These are phyloP conservation scores for Chionis minor DNA, from an alignment of 2,113 vertebrate genomes.

Conservation along the genomic window DNA sequence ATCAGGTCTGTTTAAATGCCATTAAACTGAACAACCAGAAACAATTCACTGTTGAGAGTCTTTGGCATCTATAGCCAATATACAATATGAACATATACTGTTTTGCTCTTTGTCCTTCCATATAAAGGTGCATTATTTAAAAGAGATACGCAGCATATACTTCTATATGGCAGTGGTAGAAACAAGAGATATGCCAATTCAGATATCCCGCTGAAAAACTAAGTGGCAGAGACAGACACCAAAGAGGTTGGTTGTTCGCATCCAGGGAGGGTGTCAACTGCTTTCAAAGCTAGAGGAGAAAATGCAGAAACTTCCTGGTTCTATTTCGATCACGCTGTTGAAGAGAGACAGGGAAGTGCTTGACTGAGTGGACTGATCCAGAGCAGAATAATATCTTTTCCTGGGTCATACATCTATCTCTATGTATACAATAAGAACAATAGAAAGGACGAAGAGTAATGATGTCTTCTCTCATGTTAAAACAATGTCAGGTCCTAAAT, in stretches of 20 bases:
- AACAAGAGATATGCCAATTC: not conserved
- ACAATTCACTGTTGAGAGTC: not conserved
- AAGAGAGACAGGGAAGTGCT: not conserved
- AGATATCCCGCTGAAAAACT: not conserved
- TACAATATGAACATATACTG: not conserved
- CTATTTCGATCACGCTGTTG: not conserved
- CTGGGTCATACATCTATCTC: not conserved
- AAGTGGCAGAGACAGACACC: not conserved
- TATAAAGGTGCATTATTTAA: not conserved
- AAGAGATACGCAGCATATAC: not conserved
- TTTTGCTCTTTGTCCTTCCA: not conserved
- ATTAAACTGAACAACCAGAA: not conserved
- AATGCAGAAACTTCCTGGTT: not conserved
- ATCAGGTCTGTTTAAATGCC: not conserved
- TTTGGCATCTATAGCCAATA: not conserved
- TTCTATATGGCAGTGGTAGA: not conserved
- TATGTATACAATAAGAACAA: not conserved
- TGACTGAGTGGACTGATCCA: not conserved
- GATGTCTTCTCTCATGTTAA: not conserved
- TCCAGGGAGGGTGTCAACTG: not conserved
- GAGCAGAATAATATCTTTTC: not conserved
- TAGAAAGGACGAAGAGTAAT: not conserved
- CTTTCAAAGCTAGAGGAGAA: not conserved
- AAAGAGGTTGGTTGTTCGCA: not conserved
- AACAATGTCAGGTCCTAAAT: not conserved